Evolutionary conservation across 1,140 invertebrate species (phyloP), one percentile per base, ranked within the genome.

Genomic region (Parapsyche elsis): DNA sequence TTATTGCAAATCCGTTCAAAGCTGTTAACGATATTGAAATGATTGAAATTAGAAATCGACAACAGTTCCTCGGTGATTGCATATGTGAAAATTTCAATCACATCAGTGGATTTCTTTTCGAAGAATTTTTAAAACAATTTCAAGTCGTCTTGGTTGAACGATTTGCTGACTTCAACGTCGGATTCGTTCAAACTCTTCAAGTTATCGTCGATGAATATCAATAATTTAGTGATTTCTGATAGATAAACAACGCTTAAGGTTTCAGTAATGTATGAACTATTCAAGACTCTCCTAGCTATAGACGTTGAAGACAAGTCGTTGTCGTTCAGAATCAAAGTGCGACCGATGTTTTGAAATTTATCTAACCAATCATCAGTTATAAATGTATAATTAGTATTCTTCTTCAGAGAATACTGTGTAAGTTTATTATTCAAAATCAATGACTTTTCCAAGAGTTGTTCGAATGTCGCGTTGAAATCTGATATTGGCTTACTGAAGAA

Each of bases 51-150:
- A 2, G 64, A 5, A 19, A 49, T 79, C 14, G 16, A n/a, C 59
- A 24, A 67, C 73, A 88, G 53, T 14, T 87, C 61, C 82, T 88
- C 84, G 5, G 86, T 87, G 75, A 89, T 79, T 1, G 86, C 30
- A 84, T 88, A 87, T 44, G 87, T 86, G 84, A 88, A 87, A 74
- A 88, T 81, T 16, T 85, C 85, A 5, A 89, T 80, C 9, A 84
- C 81, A 59, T 89, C 88, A 4, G 85, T 73, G 0, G 87, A 84
- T 81, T 85, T 84, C 81, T 86, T 85, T 83, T 85, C 87, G 30
- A 87, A 87, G 16, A 86, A 74, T 81, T 84, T 87, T 75, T 85
- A 84, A 45, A 89, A 83, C 7, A 80, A 70, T 21, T 75, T 64
- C 14, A 89, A 80, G 49, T 88, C 86, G 30, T 46, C 79, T 79